Base-by-base conservation (phyloP, 2,888 invertebrate genomes). In the Mechanitis mazaeus region DNA sequence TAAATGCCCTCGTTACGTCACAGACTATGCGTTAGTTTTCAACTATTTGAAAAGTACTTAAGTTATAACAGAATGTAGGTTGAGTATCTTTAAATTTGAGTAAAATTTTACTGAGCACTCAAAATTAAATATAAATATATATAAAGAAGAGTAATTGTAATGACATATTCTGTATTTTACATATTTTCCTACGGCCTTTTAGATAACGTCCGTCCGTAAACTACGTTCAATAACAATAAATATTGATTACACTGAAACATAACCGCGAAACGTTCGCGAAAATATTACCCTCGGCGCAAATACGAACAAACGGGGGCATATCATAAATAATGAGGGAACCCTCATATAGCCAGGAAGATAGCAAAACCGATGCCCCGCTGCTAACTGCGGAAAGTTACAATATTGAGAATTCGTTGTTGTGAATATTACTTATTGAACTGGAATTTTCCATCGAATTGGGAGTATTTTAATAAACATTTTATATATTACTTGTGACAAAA, bases 221-320 rank as follows among this genome's bases (percentile, higher is more conserved):
- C 67, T 67, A 66, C 64, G 64, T 59, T 58, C 66, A 69, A 72
- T 74, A 75, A 74, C 71, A 72, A 66, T 75, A 72, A 72, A 74
- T 72, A 75, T 74, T 72, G 71, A 74, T 73, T 72, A 72, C 67
- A 60, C 59, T 53, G 61, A 64, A 64, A 63, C 60, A 57, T 59
- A 66, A 65, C 63, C 64, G 63, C 56, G 65, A 45, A 58, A 64
- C 65, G 61, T 63, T 60, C 64, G 58, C 60, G 60, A 64, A 67
- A 68, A 65, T 67, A 64, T 62, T 65, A 60, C 54, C 64, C 56
- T 38, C 50, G 62, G 54, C 61, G 58, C 59, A 56, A 64, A 55
- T 60, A 58, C 53, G 56, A 35, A 54, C 50, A 50, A 28, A 54
- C 33, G 31, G 54, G 54, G 31, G 47, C 11, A 45, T 42, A 46